phyloP scores from a whole-genome alignment of 2,113 vertebrate species.

The Toxotes jaculatrix region DNA sequence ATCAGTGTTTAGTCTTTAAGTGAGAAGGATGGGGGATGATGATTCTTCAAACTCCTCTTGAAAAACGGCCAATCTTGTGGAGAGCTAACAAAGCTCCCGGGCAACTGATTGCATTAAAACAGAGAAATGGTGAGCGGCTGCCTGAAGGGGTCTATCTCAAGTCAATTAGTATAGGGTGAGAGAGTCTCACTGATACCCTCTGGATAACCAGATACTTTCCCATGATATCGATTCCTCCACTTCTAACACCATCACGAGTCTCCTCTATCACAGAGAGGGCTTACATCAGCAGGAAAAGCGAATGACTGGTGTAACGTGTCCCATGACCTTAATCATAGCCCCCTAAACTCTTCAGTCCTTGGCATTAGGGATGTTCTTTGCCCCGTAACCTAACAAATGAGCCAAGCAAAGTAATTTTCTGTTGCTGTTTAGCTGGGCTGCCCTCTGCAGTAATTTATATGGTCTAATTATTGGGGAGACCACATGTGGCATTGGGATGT shows the following conservation, averaged over 20 bases:
- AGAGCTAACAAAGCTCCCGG: conserved; percentile 39
- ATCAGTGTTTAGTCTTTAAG: conserved; percentile 37
- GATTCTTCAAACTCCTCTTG: conserved; percentile 44
- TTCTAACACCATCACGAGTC: conserved; percentile 38
- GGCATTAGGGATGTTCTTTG: conserved; percentile 33
- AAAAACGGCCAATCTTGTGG: not conserved
- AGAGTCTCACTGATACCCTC: conserved; percentile 52
- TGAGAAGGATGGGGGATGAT: conserved; percentile 15
- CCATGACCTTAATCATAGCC: conserved; percentile 51
- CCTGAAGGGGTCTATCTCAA: conserved; percentile 59
- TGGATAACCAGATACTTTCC: conserved; percentile 55
- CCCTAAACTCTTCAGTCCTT: conserved; percentile 35
- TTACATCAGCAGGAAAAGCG: conserved; percentile 67
- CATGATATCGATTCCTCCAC: conserved; percentile 64
- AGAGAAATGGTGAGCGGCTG: conserved; percentile 25
- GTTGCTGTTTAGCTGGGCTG: conserved; percentile 20
- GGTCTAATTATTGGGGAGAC: conserved; percentile 58
- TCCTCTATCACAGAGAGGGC: conserved; percentile 57
- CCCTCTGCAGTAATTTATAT: conserved; percentile 51
- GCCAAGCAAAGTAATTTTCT: conserved; percentile 37
- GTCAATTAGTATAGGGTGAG: conserved; percentile 57
- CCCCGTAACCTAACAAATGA: conserved; percentile 48
- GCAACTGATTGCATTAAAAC: conserved; percentile 57
- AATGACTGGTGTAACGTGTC: conserved; percentile 43
- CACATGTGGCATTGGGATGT: conserved; percentile 32